These are phyloP conservation scores for Scolanthus callimorphus DNA, from an alignment of 92 coral and sea anemone genomes.

Conservation along the genomic window DNA sequence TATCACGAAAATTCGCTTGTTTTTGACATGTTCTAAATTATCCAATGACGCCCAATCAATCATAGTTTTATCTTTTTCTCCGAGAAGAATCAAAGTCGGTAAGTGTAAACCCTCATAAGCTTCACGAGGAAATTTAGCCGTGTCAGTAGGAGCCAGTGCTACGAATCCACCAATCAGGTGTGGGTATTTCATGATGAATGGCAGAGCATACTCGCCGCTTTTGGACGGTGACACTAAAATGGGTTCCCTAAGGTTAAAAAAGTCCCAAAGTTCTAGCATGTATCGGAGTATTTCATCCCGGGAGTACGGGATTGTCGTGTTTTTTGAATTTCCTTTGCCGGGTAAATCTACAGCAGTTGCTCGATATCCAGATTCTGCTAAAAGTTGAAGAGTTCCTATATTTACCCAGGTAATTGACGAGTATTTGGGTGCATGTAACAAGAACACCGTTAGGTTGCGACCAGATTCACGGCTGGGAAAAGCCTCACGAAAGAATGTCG, in stretches of 20 bases:
- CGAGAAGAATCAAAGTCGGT: slow-evolving; percentile 68
- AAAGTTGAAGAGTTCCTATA: slow-evolving; percentile 68
- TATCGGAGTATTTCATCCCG: slow-evolving; percentile 46
- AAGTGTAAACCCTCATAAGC: slow-evolving; percentile 51
- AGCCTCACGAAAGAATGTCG: slow-evolving; percentile 75
- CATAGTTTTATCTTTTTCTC: slow-evolving; percentile 64
- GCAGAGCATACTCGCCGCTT: slow-evolving; percentile 81
- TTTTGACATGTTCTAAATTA: slow-evolving; percentile 56
- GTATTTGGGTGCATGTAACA: slow-evolving; percentile 57
- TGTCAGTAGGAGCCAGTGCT: slow-evolving; percentile 74
- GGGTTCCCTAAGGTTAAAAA: slow-evolving; percentile 37
- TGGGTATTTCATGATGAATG: slow-evolving; percentile 70
- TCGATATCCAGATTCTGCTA: slow-evolving; percentile 59
- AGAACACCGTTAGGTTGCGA: slow-evolving; percentile 40
- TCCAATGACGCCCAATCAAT: slow-evolving; percentile 68
- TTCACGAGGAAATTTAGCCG: slow-evolving; percentile 51
- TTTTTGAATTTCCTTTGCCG: slow-evolving; percentile 65
- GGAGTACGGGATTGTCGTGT: slow-evolving; percentile 53
- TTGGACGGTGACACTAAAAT: slow-evolving; percentile 72
- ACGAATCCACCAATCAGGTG: slow-evolving; percentile 62
- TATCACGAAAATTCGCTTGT: slow-evolving; percentile 61
- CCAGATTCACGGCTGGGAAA: slow-evolving; percentile 11
- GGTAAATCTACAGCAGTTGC: slow-evolving; percentile 89
- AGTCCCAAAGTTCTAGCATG: slow-evolving; percentile 39
- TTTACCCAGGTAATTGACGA: slow-evolving; percentile 70